Conservation (phyloP, 53 echinoderm and acorn worm genomes). For the Echinometra lucunter region DNA sequence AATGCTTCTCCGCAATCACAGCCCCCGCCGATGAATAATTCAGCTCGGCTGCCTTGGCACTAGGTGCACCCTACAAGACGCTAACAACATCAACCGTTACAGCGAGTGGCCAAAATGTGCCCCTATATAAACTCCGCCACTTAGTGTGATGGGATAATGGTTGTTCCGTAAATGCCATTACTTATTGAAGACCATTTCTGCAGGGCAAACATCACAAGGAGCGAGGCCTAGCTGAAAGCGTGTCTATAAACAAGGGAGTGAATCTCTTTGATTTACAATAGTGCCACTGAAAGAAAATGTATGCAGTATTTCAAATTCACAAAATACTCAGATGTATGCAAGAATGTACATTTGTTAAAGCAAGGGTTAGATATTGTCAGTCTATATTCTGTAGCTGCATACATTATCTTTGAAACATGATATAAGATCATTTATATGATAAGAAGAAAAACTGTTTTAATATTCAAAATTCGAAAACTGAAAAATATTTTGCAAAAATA, state of each 20-base stretch:
- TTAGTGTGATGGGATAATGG: slow-evolving; percentile 21
- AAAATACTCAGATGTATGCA: not conserved
- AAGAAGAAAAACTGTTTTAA: too few species aligned
- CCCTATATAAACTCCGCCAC: slow-evolving; percentile 12
- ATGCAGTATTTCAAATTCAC: not conserved
- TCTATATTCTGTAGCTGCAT: not conserved
- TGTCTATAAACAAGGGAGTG: not conserved
- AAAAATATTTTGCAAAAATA: too few species aligned
- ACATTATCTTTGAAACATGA: not conserved
- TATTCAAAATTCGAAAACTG: too few species aligned
- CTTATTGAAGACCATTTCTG: slow-evolving; percentile 12
- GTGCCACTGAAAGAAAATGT: not conserved
- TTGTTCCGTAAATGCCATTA: slow-evolving; percentile 32
- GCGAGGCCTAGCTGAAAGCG: not conserved
- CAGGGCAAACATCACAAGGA: slow-evolving; percentile 19
- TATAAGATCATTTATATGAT: too few species aligned
- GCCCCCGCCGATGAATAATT: slow-evolving; percentile 29
- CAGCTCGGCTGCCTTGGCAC: not conserved
- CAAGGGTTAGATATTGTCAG: not conserved
- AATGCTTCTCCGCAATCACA: slow-evolving; percentile 20
- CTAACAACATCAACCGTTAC: not conserved
- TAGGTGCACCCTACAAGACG: not conserved
- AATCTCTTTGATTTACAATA: not conserved
- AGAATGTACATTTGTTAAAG: not conserved
- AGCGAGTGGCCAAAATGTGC: not conserved